phyloP scores from a whole-genome alignment of 1,140 invertebrate genomes.

The Drosophila subobscura region DNA sequence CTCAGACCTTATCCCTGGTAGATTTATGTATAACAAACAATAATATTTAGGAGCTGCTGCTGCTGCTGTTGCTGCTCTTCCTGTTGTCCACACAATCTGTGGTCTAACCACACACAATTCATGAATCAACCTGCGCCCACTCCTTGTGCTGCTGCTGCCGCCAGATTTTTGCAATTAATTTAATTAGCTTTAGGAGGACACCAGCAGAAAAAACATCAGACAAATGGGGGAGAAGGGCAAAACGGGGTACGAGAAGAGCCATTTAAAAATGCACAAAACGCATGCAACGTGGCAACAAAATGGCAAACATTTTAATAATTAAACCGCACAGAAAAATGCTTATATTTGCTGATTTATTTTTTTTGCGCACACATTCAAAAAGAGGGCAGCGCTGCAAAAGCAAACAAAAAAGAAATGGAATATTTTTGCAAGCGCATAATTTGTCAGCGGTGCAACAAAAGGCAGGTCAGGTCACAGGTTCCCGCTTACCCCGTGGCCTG shows the following conservation, averaged over 20 bases:
- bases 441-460: slow-evolving; percentile 41
- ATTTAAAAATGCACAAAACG: slow-evolving; percentile 58
- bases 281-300: slow-evolving; percentile 50
- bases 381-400: not conserved
- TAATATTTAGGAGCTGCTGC: slow-evolving; percentile 8
- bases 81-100: slow-evolving; percentile 34
- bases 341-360: slow-evolving; percentile 34
- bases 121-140: slow-evolving; percentile 31
- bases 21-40: slow-evolving; percentile 6
- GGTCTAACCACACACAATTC: slow-evolving; percentile 68
- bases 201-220: slow-evolving; percentile 16
- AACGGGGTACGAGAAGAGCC: not conserved
- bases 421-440: slow-evolving; percentile 54
- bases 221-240: not conserved
- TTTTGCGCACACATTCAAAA: slow-evolving; percentile 13
- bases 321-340: slow-evolving; percentile 62
- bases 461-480: not conserved
- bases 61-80: slow-evolving; percentile 26
- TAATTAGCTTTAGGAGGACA: slow-evolving; percentile 57
- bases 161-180: slow-evolving; percentile 64
- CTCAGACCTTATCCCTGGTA: not conserved
- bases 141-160: slow-evolving; percentile 1
- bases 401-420: slow-evolving; percentile 36
- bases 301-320: slow-evolving; percentile 77
- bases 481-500: too few relatives aligned